These are phyloP conservation scores for Brachycybe producta DNA, from an alignment of 2,888 invertebrate genomes.

Conservation along the genomic window DNA sequence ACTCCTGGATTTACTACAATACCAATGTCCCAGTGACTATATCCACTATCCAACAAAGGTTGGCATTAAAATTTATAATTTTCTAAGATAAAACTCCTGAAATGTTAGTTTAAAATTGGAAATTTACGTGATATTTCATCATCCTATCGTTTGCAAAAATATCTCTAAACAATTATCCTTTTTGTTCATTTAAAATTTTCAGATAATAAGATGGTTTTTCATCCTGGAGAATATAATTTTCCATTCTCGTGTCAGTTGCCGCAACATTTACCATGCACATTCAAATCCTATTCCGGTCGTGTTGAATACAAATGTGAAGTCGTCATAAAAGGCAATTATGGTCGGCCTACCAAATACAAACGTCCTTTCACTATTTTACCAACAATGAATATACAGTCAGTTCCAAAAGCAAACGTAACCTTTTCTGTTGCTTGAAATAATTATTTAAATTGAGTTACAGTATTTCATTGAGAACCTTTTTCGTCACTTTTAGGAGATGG, in stretches of 20 bases:
- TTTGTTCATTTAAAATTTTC: no score
- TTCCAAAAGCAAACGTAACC: conserved; percentile 1
- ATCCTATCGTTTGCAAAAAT: no score
- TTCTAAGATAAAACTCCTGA: no score
- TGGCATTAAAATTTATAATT: no score
- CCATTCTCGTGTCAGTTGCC: conserved; percentile 5
- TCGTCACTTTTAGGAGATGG: conserved; percentile 3
- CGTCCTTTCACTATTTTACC: conserved; percentile 6
- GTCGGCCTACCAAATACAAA: conserved; percentile 1
- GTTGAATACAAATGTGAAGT: conserved; percentile 8
- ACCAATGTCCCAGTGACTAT: no score
- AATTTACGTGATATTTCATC: neutral
- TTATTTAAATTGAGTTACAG: neutral
- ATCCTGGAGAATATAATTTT: conserved; percentile 2
- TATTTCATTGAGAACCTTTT: neutral
- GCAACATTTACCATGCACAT: neutral
- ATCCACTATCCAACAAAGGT: no score
- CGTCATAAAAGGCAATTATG: conserved; percentile 4
- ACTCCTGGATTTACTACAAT: no score
- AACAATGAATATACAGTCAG: neutral
- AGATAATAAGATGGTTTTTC: neutral
- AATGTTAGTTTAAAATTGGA: no score
- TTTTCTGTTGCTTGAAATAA: neutral
- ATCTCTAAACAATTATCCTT: no score
- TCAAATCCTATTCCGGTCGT: neutral